Conservation (phyloP, 2,888 invertebrate species). For the Phania funesta region DNA sequence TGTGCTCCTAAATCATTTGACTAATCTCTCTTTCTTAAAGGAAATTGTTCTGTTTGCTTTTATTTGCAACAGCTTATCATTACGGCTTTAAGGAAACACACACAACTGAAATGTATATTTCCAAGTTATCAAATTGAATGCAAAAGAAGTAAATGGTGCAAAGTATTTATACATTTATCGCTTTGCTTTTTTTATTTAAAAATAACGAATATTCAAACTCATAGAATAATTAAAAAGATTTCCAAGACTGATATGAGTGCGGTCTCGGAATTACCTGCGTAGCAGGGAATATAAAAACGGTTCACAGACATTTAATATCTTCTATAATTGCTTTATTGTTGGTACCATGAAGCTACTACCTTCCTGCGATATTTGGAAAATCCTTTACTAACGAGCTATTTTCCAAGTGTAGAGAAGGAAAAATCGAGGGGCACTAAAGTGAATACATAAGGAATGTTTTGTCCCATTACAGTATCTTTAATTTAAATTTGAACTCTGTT, state of each 20-base stretch:
- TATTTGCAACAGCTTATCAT: constrained; percentile 52
- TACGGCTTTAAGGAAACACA: constrained; percentile 22
- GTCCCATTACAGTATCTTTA: too few relatives aligned
- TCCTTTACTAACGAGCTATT: too few relatives aligned
- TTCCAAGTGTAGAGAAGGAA: too few relatives aligned
- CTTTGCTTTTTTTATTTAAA: constrained; percentile 21
- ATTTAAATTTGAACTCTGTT: too few relatives aligned
- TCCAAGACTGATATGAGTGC: constrained; percentile 9
- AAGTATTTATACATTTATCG: constrained; percentile 61
- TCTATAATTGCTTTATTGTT: too few relatives aligned
- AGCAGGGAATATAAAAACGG: background rate
- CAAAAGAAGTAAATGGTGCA: constrained; percentile 27
- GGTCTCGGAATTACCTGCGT: background rate
- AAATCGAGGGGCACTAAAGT: too few relatives aligned
- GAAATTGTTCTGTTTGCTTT: constrained; percentile 14
- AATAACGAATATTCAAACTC: constrained; percentile 65
- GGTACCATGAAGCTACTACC: too few relatives aligned
- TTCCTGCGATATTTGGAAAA: too few relatives aligned
- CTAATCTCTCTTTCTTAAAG: constrained; percentile 52
- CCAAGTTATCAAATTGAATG: constrained; percentile 43
- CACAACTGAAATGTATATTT: constrained; percentile 33
- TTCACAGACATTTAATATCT: too few relatives aligned
- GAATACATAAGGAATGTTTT: too few relatives aligned
- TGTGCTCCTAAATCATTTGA: constrained; percentile 58
- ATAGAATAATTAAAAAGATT: constrained; percentile 63